These are phyloP conservation scores for Volucella zonaria DNA, from an alignment of 2,888 invertebrate species.

Conservation along the genomic window DNA sequence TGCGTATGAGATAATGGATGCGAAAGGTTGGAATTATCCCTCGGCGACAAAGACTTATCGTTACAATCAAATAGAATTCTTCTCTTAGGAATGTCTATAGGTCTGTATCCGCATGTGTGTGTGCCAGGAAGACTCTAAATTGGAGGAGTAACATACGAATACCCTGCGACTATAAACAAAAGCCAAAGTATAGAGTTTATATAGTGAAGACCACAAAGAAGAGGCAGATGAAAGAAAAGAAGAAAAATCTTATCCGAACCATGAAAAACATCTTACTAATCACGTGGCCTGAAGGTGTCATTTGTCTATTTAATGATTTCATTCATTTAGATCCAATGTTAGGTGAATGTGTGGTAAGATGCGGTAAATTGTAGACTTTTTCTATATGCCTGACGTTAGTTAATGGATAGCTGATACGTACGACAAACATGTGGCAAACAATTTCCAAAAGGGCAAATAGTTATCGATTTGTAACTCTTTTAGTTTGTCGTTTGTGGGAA, in stretches of 20 bases:
- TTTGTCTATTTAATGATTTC: conserved; percentile 74
- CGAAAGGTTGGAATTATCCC: conserved; percentile 54
- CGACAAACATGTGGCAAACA: conserved; percentile 45
- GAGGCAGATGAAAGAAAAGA: not conserved
- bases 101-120: not conserved
- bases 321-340: conserved; percentile 58
- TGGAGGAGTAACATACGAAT: conserved; percentile 11
- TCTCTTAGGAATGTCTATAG: conserved; percentile 26
- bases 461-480: conserved; percentile 41
- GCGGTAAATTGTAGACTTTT: conserved; percentile 61
- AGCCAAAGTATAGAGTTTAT: conserved; percentile 16
- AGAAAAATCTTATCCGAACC: conserved; percentile 49
- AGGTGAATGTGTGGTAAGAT: not conserved
- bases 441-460: conserved; percentile 44
- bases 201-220: not conserved
- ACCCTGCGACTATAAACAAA: conserved; percentile 36
- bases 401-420: conserved; percentile 56
- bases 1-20: conserved; percentile 48
- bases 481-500: not conserved
- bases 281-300: conserved; percentile 70
- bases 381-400: conserved; percentile 58
- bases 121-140: conserved; percentile 28
- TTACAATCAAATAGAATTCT: conserved; percentile 65
- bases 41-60: conserved; percentile 74
- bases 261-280: conserved; percentile 68